phyloP scores from a whole-genome alignment of 2,797 vertebrate species.

The Cyclopterus lumpus region DNA sequence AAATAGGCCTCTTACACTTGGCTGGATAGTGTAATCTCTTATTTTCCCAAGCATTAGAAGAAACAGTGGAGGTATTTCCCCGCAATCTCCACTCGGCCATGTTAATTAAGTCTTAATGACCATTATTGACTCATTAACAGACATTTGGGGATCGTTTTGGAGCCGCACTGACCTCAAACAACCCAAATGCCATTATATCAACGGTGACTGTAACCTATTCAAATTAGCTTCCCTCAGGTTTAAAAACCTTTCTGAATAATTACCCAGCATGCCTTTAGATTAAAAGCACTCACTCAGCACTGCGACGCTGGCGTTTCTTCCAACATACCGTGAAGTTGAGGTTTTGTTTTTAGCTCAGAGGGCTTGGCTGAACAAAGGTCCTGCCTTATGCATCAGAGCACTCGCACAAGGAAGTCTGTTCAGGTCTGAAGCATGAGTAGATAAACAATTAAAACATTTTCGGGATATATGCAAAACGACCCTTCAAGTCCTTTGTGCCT shows the following conservation, averaged over 20 bases:
- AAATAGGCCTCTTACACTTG: conserved; percentile 85
- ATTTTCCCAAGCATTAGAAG: conserved; percentile 88
- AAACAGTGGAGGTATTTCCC: conserved; percentile 86
- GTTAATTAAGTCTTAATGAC: conserved; percentile 96
- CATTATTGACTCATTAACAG: conserved; percentile 96
- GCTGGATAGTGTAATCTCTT: conserved; percentile 80
- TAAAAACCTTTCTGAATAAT: conserved; percentile 92
- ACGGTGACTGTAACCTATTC: conserved; percentile 66
- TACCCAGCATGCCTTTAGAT: conserved; percentile 91
- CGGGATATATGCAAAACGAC: conserved; percentile 8
- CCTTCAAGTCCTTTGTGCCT: not conserved
- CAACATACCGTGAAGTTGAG: conserved; percentile 65
- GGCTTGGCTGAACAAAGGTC: conserved; percentile 40
- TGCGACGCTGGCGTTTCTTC: conserved; percentile 73
- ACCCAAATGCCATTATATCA: conserved; percentile 88
- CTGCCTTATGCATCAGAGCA: conserved; percentile 37
- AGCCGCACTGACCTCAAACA: conserved; percentile 91
- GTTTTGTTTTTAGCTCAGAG: conserved; percentile 88
- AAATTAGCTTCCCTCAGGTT: conserved; percentile 86
- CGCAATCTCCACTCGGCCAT: conserved; percentile 85
- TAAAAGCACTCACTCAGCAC: conserved; percentile 87
- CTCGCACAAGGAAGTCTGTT: conserved; percentile 16
- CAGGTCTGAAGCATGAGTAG: not conserved
- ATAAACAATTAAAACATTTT: conserved; percentile 39
- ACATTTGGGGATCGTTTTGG: conserved; percentile 90